A percentile compares a stretch with the other conserved stretches of the same genome.
Conservation (phyloP, 2,888 invertebrate genomes). For the Polyommatus icarus region DNA sequence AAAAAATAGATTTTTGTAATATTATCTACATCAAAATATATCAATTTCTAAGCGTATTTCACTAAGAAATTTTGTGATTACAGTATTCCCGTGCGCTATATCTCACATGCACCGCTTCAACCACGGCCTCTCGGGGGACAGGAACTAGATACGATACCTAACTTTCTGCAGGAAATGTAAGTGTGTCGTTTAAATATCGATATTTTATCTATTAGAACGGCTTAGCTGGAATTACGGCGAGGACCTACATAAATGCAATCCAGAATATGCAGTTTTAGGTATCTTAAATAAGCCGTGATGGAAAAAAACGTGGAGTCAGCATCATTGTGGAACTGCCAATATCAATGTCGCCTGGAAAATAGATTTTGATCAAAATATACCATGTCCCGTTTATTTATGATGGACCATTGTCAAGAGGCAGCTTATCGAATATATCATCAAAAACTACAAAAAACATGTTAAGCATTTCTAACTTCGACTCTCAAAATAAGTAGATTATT, state of each 20-base stretch:
- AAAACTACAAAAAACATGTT: not conserved
- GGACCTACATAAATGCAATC: not conserved
- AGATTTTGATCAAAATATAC: too few species aligned
- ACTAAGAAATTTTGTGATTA: constrained; percentile 61
- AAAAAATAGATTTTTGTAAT: not conserved
- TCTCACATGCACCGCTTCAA: constrained; percentile 65
- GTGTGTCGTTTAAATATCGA: constrained; percentile 38
- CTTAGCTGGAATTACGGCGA: not conserved
- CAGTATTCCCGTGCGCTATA: constrained; percentile 59
- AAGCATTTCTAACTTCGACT: not conserved
- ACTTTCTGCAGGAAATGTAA: constrained; percentile 39
- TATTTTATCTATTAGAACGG: constrained; percentile 31
- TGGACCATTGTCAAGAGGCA: too few species aligned
- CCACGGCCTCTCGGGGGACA: constrained; percentile 52
- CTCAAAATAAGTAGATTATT: not conserved
- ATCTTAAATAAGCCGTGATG: too few species aligned
- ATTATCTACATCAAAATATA: not conserved
- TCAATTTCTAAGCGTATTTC: constrained; percentile 29
- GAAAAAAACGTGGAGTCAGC: too few species aligned
- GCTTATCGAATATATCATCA: not conserved
- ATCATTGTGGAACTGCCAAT: too few species aligned
- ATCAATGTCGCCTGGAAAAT: too few species aligned
- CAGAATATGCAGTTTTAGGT: too few species aligned
- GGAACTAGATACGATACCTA: constrained; percentile 47
- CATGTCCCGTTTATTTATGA: too few species aligned